phyloP scores from a whole-genome alignment of 2,888 invertebrate species.

The Lithosia quadra region DNA sequence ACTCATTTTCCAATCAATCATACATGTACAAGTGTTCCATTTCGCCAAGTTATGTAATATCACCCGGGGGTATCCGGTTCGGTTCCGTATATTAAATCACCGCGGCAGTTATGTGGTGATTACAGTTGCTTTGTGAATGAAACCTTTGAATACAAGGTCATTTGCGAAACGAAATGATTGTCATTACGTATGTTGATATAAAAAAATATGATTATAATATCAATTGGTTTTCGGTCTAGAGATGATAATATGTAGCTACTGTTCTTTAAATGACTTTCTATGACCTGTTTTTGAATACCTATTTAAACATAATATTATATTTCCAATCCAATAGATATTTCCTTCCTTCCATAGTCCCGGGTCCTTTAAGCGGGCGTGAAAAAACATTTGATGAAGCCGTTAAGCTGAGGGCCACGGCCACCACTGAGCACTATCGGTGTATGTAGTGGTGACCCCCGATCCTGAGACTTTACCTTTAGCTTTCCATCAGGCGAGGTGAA shows the following conservation, averaged over 20 bases:
- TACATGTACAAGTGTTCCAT: neutral
- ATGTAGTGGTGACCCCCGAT: no score
- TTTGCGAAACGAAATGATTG: neutral
- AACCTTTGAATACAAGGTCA: neutral
- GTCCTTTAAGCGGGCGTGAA: no score
- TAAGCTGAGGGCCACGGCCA: no score
- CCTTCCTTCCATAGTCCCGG: no score
- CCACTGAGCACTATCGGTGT: no score
- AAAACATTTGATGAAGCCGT: no score
- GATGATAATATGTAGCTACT: neutral
- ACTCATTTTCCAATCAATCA: neutral
- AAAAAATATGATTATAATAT: neutral
- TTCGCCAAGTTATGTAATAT: neutral
- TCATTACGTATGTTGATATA: neutral
- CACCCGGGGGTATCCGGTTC: neutral
- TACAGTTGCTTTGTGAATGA: neutral
- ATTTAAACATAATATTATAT: no score
- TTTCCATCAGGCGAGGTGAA: no score
- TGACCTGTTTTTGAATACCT: neutral
- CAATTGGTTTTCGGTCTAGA: neutral
- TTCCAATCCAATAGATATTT: no score
- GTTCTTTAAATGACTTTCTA: neutral
- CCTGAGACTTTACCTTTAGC: no score
- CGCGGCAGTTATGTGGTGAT: neutral
- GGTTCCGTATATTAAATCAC: neutral